Base-by-base conservation (phyloP, 2,113 vertebrate genomes). In the Romanogobio albipinnatus region DNA sequence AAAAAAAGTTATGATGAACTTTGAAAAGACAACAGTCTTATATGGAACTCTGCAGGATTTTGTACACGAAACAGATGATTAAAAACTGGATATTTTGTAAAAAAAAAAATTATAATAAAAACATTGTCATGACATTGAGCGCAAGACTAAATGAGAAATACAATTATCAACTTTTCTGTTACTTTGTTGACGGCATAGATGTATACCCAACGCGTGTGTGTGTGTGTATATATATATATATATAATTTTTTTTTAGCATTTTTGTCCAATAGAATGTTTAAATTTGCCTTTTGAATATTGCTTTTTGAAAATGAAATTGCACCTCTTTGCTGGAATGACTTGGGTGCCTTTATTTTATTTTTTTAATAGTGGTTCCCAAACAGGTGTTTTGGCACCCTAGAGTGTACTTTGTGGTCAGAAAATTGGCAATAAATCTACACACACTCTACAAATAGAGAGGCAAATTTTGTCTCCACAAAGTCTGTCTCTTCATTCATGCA, bases 391-490 rank as follows among this genome's bases (percentile, higher is more conserved):
- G 45, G 29, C 47, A 49, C 15, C 4, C 14, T 53, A 51, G 73
- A 19, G 49, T 10, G 9, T 29, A 36, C 24, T 76, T 53, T 56
- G 74, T 74, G 77, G 39, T 68, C 26, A 22, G 61, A 66, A 64
- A 14, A 17, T 81, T 51, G 62, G 24, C 59, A 49, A 49, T 49
- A 62, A 68, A 68, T 22, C 24, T 81, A 19, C 62, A 81, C 17
- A 36, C 45, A 22, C 56, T 84, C 1, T 47, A 62, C 89, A 90
- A 90, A 90, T 43, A 58, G 26, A 81, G 78, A 58, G 29, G 90
- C 87, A 91, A 92, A 91, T 88, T 85, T 88, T 76, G 68, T 71
- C 56, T 62, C 24, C 59, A 86, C 87, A 81, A 85, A 83, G 86
- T 82, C 76, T 81, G 74, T 68, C 39, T 85, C 71, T 86, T 85